Base-by-base conservation (phyloP, 30 jellyfish, hydroid and myxozoan genomes). In the Rhopilema esculentum region DNA sequence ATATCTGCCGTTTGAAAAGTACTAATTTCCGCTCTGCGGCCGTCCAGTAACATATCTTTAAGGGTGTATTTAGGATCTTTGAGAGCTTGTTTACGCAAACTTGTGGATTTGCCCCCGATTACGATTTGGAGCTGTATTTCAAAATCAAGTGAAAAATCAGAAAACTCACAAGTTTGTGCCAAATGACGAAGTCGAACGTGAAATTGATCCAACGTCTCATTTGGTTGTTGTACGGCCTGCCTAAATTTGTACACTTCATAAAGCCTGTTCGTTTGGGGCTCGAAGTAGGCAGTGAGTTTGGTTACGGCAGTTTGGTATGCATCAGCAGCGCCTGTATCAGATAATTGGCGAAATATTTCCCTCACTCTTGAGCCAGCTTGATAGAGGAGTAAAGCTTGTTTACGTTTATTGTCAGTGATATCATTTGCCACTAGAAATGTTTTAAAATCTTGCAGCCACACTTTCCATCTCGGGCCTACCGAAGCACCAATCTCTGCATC, bases 271-370 rank as follows among this genome's bases (percentile, higher is more conserved):
- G 27, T 80, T 32, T 65, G 84, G 25, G 90, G 90, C 84, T 62
- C 90, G 62, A 80, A 80, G 31, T 80, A 62, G 25, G 65, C 67
- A 65, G 65, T 65, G 49, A 65, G 48, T 32, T 69, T 83, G 52
- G 48, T 79, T 49, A 83, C 49, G 61, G 78, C 88, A 49, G 85
- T 69, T 20, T 33, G 76, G 64, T 0, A 72, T 18, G 48, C 87
- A 49, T 31, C 69, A 30, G 40, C 86, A 49, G 23, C 86, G 8
- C 86, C 87, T 4, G 87, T 83, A 71, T 71, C 67, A 20, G 92
- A 77, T 61, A 69, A 57, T 32, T 83, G 92, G 16, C 88, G 85
- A 68, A 83, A 83, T 18, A 83, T 83, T 6, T 83, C 92, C 26
- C 92, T 27, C 21, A 72, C 73, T 19, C 74, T 24, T 22, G 51